Base-by-base conservation (phyloP, 2,113 vertebrate species). In the Rafetus swinhoei region DNA sequence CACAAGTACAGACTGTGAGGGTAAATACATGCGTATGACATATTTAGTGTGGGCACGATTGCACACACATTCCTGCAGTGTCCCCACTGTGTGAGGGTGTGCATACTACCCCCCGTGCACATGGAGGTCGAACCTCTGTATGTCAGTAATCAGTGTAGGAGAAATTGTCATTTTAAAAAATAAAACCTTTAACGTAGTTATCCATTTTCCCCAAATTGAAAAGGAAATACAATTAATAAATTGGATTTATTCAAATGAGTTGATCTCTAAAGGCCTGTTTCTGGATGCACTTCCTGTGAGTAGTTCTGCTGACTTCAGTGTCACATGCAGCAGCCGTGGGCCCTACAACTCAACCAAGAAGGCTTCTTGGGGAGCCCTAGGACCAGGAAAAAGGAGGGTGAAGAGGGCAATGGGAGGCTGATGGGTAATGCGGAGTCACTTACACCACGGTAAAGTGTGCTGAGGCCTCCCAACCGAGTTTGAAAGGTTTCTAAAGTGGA, bases 341-440 rank as follows among this genome's bases (percentile, higher is more conserved):
- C 74, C 80, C 80, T 94, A 90, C 62, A 88, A 91, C 85, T 82
- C 95, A 85, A 92, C 62, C 39, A 93, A 97, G 92, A 94, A 94
- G 90, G 88, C 59, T 91, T 91, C 93, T 90, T 85, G 91, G 90
- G 92, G 86, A 62, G 50, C 77, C 81, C 86, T 74, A 87, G 62
- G 72, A 94, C 60, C 59, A 95, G 95, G 82, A 91, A 87, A 82
- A 94, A 92, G 74, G 52, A 85, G 92, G 72, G 88, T 27, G 27
- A 16, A 89, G 69, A 88, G 88, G 84, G 84, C 93, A 88, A 92
- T 87, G 82, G 69, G 90, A 90, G 96, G 88, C 86, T 91, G 88
- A 53, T 90, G 90, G 82, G 62, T 62, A 82, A 94, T 1, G 7
- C 80, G 91, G 95, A 87, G 80, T 84, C 87, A 92, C 59, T 53